A percentile compares a stretch with the other conserved stretches of the same genome.
Evolutionary conservation across 2,888 invertebrate genomes (phyloP).

Genomic region (Eustalomyia histrio): DNA sequence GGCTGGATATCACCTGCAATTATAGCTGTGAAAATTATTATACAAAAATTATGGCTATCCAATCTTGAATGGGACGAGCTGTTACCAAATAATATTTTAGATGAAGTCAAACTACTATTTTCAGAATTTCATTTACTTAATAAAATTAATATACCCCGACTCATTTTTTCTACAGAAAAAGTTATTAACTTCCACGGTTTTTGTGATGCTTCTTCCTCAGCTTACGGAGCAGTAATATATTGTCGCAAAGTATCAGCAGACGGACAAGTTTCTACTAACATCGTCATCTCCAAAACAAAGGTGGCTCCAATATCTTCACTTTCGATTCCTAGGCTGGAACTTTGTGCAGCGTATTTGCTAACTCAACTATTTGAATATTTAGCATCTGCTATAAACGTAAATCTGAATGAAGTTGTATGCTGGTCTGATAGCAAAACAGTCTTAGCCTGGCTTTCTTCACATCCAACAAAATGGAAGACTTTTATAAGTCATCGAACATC

Average conservation of each 20-base stretch:
- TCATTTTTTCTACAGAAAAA: too few species aligned
- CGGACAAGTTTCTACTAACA: neutral
- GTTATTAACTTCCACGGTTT: neutral
- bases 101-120: slow-evolving; percentile 8
- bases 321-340: slow-evolving; percentile 12
- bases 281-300: slow-evolving; percentile 14
- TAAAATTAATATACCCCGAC: slow-evolving; percentile 14
- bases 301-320: slow-evolving; percentile 20
- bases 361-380: slow-evolving; percentile 1
- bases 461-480: slow-evolving; percentile 21
- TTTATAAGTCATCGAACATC: slow-evolving; percentile 16
- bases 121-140: slow-evolving; percentile 29
- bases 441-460: neutral
- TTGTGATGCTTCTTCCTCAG: too few species aligned
- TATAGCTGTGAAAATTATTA: too few species aligned
- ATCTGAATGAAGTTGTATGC: neutral
- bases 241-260: neutral
- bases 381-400: neutral
- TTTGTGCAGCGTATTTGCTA: slow-evolving; percentile 15
- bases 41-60: neutral
- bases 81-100: neutral
- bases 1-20: too few species aligned
- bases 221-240: too few species aligned
- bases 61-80: slow-evolving; percentile 1
- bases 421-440: slow-evolving; percentile 22